These are phyloP conservation scores for Lucinisca nassula DNA, from an alignment of 2,888 invertebrate genomes.

Conservation along the genomic window DNA sequence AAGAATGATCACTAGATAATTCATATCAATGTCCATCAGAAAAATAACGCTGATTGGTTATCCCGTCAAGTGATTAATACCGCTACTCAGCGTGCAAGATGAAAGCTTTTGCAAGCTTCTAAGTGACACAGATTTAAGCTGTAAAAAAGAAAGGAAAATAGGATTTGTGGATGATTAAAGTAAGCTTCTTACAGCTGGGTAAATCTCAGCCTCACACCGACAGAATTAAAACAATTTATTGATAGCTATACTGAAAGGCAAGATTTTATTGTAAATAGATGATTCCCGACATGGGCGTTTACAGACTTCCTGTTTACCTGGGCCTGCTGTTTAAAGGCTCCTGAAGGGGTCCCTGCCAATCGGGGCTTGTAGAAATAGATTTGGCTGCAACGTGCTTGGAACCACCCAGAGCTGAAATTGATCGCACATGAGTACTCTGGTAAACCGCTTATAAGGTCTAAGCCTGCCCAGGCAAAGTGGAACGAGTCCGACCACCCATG, in stretches of 20 bases:
- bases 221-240: background rate
- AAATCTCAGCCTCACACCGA: slow-evolving; percentile 13
- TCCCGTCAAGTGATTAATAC: slow-evolving; percentile 20
- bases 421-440: too few relatives aligned
- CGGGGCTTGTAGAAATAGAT: too few relatives aligned
- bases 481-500: too few relatives aligned
- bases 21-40: slow-evolving; percentile 66
- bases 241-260: background rate
- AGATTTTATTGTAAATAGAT: background rate
- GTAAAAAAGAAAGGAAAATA: slow-evolving; percentile 55
- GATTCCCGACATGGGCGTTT: background rate
- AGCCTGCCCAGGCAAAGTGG: too few relatives aligned
- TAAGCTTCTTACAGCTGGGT: slow-evolving; percentile 50
- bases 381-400: too few relatives aligned
- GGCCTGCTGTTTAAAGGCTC: too few relatives aligned
- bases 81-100: slow-evolving; percentile 10
- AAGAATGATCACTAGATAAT: slow-evolving; percentile 53
- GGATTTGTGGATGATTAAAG: slow-evolving; percentile 54
- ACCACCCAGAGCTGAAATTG: too few relatives aligned
- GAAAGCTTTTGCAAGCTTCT: slow-evolving; percentile 18
- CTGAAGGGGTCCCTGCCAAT: too few relatives aligned
- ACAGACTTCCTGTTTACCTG: background rate
- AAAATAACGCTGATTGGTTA: slow-evolving; percentile 12
- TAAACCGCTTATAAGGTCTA: too few relatives aligned
- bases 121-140: background rate